phyloP scores from a whole-genome alignment of 1,140 invertebrate genomes.

The Drosophila lini region DNA sequence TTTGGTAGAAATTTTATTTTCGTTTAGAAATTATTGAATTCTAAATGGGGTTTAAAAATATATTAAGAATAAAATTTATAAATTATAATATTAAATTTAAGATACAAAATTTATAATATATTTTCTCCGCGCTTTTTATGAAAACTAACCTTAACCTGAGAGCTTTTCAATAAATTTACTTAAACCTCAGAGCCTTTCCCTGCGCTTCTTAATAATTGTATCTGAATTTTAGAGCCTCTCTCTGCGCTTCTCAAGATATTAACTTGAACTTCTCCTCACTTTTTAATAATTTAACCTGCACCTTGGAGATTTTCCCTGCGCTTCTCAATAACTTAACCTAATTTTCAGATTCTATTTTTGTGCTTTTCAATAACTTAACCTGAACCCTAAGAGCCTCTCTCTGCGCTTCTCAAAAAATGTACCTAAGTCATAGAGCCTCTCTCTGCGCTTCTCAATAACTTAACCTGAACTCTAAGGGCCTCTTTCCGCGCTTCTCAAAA shows the following conservation, averaged over 20 bases:
- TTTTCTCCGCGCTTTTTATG: too few species aligned
- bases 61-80: neutral
- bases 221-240: neutral
- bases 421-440: neutral
- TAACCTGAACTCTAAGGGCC: neutral
- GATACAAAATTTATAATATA: too few species aligned
- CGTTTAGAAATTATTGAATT: neutral
- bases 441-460: neutral
- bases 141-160: too few species aligned
- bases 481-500: neutral
- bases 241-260: neutral
- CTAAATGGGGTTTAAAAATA: neutral
- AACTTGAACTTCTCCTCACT: too few species aligned
- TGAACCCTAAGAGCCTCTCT: too few species aligned
- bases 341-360: neutral
- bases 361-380: neutral
- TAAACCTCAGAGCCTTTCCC: neutral
- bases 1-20: constrained; percentile 24
- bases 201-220: too few species aligned
- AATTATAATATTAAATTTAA: too few species aligned
- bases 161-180: too few species aligned
- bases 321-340: neutral
- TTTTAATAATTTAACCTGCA: too few species aligned
- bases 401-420: too few species aligned
- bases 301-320: too few species aligned